Base-by-base conservation (phyloP, 1,140 invertebrate species). In the Drosophila littoralis region DNA sequence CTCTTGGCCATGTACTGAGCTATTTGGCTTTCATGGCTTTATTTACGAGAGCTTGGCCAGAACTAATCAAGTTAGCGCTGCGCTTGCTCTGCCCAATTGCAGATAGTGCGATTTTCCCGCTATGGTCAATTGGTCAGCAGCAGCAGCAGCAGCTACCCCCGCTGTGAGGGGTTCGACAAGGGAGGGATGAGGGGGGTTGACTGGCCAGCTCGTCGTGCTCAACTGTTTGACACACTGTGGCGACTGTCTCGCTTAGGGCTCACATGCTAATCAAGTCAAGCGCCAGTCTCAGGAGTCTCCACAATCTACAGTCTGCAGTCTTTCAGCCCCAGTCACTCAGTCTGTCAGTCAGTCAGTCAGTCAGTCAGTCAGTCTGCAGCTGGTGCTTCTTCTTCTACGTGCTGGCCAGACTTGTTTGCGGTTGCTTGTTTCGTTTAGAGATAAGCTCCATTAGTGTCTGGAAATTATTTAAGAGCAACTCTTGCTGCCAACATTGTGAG, bases 361-460 rank as follows among this genome's bases (percentile, higher is more conserved):
- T 42, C 38, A 72, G 60, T 50, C 45, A 58, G 51, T 72, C 42
- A 36, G 43, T 59, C 54, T 22, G 46, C 59, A 79, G 54, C 42
- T 38, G 40, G 36, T 40, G 13, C 51, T 17, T 40, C 54, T 57
- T 40, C 54, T 43, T 22, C 17, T 57, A 10, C 22, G 15, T 55
- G 63, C 43, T 32, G 33, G 64, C 36, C 65, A 17, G 51, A 81
- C 79, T 84, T 85, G 83, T 89, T 89, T 89, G 84, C 89, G 81
- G 89, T 91, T 91, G 89, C 89, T 91, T 91, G 89, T 91, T 91
- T 90, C 89, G 84, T 91, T 91, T 91, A 91, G 74, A 89, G 89
- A 91, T 91, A 91, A 91, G 89, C 89, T 91, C 89, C 89, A 91
- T 91, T 91, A 91, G 89, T 91, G 89, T 91, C 89, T 91, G 82